Evolutionary conservation across 2,888 invertebrate genomes (phyloP), one percentile per base, ranked within the genome.

Genomic region (Dendrolimus houi): DNA sequence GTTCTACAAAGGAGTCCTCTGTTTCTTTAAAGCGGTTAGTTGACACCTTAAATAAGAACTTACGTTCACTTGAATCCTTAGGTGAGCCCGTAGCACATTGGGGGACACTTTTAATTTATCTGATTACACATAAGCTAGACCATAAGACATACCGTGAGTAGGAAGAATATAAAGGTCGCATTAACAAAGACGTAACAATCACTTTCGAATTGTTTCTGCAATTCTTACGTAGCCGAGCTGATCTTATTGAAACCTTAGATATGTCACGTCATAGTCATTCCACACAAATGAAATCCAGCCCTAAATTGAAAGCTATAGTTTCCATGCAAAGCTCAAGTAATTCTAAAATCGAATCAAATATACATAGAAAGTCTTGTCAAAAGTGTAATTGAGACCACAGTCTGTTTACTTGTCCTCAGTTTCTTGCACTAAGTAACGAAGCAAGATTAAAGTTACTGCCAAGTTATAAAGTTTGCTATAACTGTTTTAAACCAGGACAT

Each of bases 401-500:
- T 47, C 6, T 47, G 1, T 0, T 10, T 6, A 9, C 9, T 9
- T 47, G 47, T 47, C 12, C 47, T 2, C 47, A 47, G 9, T 47
- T 47, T 47, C 12, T 47, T 2, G 9, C 47, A 8, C 12, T 47
- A 2, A 47, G 9, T 12, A 47, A 47, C 47, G 47, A 47, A 9
- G 47, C 8, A 2, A 9, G 47, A 2, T 12, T 47, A 10, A 47
- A 9, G 7, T 8, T 47, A 9, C 1, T 54, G 3, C 52, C 13
- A 47, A 52, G 29, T 52, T 64, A 53, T 58, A 66, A 65, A 53
- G 55, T 68, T 3, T 68, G 68, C 54, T 65, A 57, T 57, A 68
- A 66, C 59, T 68, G 65, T 60, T 62, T 68, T 55, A 56, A 57
- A 10, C 41, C 52, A 9, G 62, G 66, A 52, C 68, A 68, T 53